Base-by-base conservation (phyloP, 2,113 vertebrate species). In the Hylia prasina region DNA sequence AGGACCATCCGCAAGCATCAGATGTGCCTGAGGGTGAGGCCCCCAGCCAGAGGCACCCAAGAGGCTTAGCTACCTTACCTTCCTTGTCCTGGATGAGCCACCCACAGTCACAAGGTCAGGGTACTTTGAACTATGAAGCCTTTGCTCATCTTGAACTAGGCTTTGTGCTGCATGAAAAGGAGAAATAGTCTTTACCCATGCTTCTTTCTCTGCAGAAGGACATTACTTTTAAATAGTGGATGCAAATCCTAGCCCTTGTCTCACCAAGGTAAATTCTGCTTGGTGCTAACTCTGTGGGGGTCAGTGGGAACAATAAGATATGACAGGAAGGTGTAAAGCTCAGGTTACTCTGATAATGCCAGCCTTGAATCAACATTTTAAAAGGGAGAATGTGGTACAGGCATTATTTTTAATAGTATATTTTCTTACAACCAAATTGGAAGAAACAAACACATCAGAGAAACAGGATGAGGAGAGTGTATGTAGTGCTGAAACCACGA, bases 71-170 rank as follows among this genome's bases (percentile, higher is more conserved):
- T 30, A 2, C 22, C 15, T 42, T 27, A 9, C 39, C 14, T 48
- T 61, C 25, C 44, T 45, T 68, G 6, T 40, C 33, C 20, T 44
- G 33, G 33, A 47, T 33, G 42, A 40, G 39, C 17, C 40, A 27
- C 19, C 42, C 12, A 15, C 0, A 75, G 8, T 39, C 14, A 22
- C 0, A 0, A 3, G 5, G 19, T 56, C 20, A 44, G 24, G 22
- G 28, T 0, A 27, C 48, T 80, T 50, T 20, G 21, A 72, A 27
- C 0, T 2, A 21, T 8, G 47, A 69, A 16, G 5, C 3, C 10
- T 65, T 47, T 3, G 4, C 22, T 65, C 48, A 50, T 17, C 15
- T 63, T 54, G 35, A 71, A 15, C 51, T 10, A 40, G 47, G 28
- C n/a, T 30, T 61, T 66, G 17, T 33, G 39, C 13, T 50, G 31